Evolutionary conservation across 2,797 vertebrate species (phyloP).

Genomic region (Acrossocheilus fasciatus): DNA sequence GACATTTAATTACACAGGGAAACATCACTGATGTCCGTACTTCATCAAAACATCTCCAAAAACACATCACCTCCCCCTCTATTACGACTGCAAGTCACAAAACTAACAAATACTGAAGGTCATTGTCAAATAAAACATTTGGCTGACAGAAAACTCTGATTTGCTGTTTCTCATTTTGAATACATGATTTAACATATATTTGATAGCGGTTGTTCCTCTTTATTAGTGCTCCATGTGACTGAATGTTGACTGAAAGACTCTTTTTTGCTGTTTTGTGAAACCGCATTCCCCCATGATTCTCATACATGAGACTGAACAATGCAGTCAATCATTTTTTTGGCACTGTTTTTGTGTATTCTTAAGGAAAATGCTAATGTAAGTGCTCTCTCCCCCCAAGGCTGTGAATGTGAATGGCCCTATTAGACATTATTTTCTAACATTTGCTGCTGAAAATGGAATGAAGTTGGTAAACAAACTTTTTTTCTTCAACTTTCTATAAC

Average conservation of each 20-base stretch:
- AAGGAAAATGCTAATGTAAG: slow-evolving; percentile 49
- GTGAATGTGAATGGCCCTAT: slow-evolving; percentile 29
- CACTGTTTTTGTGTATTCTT: slow-evolving; percentile 28
- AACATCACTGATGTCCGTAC: slow-evolving; percentile 47
- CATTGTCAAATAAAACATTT: slow-evolving; percentile 37
- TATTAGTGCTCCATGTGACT: slow-evolving; percentile 25
- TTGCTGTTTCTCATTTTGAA: slow-evolving; percentile 22
- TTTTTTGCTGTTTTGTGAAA: slow-evolving; percentile 19
- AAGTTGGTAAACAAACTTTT: slow-evolving; percentile 39
- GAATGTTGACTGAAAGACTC: not conserved
- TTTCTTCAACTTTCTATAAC: not conserved
- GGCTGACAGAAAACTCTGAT: not conserved
- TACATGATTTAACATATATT: not conserved
- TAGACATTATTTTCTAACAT: slow-evolving; percentile 23
- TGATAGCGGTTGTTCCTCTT: not conserved
- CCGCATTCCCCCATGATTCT: not conserved
- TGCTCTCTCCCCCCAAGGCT: slow-evolving; percentile 19
- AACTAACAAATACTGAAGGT: slow-evolving; percentile 38
- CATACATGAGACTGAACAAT: not conserved
- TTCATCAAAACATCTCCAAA: slow-evolving; percentile 54
- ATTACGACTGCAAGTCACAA: slow-evolving; percentile 10
- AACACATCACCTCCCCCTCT: slow-evolving; percentile 3
- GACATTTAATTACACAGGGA: slow-evolving; percentile 70
- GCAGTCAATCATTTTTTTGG: slow-evolving; percentile 25
- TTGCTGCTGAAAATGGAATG: slow-evolving; percentile 26